Conservation (phyloP, 2,113 vertebrate species). For the Ophiodon elongatus region DNA sequence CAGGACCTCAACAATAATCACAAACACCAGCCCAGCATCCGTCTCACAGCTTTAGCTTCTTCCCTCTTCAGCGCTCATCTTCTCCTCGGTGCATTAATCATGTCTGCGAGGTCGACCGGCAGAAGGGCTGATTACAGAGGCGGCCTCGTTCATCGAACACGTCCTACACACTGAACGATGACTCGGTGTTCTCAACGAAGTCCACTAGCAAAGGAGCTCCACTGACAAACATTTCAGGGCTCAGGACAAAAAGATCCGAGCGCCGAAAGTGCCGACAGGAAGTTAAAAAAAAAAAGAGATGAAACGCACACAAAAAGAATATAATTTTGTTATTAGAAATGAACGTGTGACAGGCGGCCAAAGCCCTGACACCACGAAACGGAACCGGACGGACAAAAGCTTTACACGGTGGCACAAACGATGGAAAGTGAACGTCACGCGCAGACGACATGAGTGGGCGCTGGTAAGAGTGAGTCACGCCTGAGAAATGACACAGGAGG, state of each 20-base stretch:
- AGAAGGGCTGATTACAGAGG: background rate
- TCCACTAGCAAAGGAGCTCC: background rate
- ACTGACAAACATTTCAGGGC: background rate
- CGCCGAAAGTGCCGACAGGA: background rate
- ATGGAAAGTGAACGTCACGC: constrained; percentile 15
- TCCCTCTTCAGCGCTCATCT: constrained; percentile 17
- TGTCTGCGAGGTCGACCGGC: constrained; percentile 12
- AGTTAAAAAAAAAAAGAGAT: background rate
- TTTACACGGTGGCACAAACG: background rate
- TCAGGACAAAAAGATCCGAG: background rate
- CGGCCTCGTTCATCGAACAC: background rate
- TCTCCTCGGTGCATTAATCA: background rate
- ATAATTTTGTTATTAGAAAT: background rate
- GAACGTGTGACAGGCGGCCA: background rate
- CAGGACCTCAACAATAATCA: background rate
- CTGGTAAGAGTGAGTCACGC: constrained; percentile 58
- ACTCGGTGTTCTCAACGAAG: background rate
- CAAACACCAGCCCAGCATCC: background rate
- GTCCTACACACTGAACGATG: background rate
- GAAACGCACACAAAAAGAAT: background rate
- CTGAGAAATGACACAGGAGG: constrained; percentile 26
- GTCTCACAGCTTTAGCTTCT: background rate
- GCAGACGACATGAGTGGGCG: constrained; percentile 40
- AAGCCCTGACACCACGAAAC: background rate
- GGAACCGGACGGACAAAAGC: background rate